These are phyloP conservation scores for Australoheros facetus DNA, from an alignment of 2,797 vertebrate genomes.

Conservation along the genomic window DNA sequence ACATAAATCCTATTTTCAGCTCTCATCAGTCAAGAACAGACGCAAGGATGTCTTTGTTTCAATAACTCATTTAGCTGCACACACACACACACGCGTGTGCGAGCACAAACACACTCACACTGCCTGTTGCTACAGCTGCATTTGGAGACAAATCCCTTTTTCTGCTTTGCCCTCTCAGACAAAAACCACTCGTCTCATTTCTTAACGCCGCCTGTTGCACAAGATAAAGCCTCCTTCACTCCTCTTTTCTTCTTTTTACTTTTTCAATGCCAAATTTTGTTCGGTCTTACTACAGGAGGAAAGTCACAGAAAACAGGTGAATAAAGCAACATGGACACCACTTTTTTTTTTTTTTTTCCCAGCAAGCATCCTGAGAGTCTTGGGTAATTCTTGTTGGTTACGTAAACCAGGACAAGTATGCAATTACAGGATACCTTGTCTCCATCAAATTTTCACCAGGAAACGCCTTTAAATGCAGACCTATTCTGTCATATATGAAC, in stretches of 20 bases:
- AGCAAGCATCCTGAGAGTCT: background rate
- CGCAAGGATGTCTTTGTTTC: conserved; percentile 59
- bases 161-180: conserved; percentile 66
- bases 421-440: background rate
- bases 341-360: background rate
- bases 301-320: background rate
- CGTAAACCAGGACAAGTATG: background rate
- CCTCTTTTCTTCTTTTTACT: background rate
- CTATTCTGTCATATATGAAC: background rate
- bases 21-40: conserved; percentile 66
- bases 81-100: conserved; percentile 8
- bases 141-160: conserved; percentile 71
- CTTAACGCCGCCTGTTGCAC: conserved; percentile 63
- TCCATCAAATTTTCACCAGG: background rate
- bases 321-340: background rate
- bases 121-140: conserved; percentile 64
- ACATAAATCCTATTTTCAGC: conserved; percentile 74
- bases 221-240: conserved; percentile 54
- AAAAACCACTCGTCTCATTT: conserved; percentile 65
- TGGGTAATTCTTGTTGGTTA: background rate
- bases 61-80: conserved; percentile 49
- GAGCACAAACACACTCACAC: conserved; percentile 18
- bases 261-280: background rate
- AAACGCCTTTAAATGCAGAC: background rate
- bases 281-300: background rate